Percentiles rank a stretch among this genome's conserved stretches.
phyloP scores from a whole-genome alignment of 2,888 invertebrate species.

The Eupithecia insigniata region DNA sequence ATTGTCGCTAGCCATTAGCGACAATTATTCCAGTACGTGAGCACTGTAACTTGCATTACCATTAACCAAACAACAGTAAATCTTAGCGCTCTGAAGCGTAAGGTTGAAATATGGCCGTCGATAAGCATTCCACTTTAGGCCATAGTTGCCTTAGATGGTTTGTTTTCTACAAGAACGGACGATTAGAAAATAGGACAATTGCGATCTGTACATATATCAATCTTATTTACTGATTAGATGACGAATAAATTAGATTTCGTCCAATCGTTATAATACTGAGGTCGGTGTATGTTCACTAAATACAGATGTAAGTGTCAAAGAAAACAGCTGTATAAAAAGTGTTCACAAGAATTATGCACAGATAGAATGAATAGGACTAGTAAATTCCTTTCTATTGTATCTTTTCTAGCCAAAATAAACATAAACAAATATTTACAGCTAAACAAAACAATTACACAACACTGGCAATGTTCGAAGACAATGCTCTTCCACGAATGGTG shows the following conservation, averaged over 20 bases:
- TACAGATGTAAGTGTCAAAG: not conserved
- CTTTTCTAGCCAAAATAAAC: constrained; percentile 12
- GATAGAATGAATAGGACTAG: not conserved
- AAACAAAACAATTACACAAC: constrained; percentile 30
- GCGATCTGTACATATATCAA: constrained; percentile 14
- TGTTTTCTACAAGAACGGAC: constrained; percentile 18
- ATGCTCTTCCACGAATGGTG: constrained; percentile 17
- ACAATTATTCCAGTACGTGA: constrained; percentile 1
- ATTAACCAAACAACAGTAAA: constrained; percentile 29
- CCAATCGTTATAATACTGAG: not conserved
- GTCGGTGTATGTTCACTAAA: not conserved
- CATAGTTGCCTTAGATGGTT: constrained; percentile 16
- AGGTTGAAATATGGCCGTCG: constrained; percentile 29
- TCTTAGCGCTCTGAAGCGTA: constrained; percentile 24
- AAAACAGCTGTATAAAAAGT: not conserved
- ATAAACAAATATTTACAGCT: constrained; percentile 15
- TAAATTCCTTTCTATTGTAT: not conserved
- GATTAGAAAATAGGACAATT: constrained; percentile 12
- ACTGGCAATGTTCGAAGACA: constrained; percentile 25
- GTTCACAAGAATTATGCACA: not conserved
- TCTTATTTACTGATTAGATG: constrained; percentile 4
- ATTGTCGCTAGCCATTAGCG: constrained; percentile 4
- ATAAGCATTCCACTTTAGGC: constrained; percentile 21
- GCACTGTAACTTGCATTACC: constrained; percentile 15
- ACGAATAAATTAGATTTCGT: not conserved